Base-by-base conservation (phyloP, 2,113 vertebrate genomes). In the Chlorocebus sabaeus region DNA sequence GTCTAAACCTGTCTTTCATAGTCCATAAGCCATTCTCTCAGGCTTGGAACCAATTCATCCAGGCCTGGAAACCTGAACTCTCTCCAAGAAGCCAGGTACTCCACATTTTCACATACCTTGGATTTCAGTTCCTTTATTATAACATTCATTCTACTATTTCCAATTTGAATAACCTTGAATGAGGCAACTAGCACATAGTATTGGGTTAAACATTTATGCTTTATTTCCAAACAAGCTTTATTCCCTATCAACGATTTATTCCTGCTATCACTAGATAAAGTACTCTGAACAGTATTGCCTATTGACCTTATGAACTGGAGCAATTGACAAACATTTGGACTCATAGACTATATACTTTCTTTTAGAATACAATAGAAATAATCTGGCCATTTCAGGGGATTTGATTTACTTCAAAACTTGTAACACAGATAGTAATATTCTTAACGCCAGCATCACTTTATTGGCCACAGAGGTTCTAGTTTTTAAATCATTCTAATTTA, bases 401-500 rank as follows among this genome's bases (percentile, higher is more conserved):
- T 84, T 9, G 27, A n/a, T 14, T 95, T 78, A 67, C 92, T 59
- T 11, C 16, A 85, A 90, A 97, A 83, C 6, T 48, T 92, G 57
- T 70, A 92, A 11, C 43, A 45, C 35, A 75, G 27, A 52, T 45
- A 25, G 70, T 94, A 89, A 96, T 96, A 95, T 97, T 97, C 45
- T 85, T 96, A 97, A 79, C 4, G 35, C n/a, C 76, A 93, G 50
- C 5, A 43, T 43, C 38, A 93, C 10, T 97, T 98, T 97, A 90
- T 96, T 96, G 91, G 84, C 64, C 93, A 73, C 38, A 84, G 50
- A 94, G 27, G 6, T 94, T 97, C 72, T 81, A 95, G 12, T 97
- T 97, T 98, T 87, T 68, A 98, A 97, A 95, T 92, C 70, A 87
- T 92, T 97, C 64, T 93, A 79, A 97, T 98, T 97, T 95, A 76